Evolutionary conservation across 1,140 invertebrate genomes (phyloP), one percentile per base, ranked within the genome.

Genomic region (Drosophila sproati): DNA sequence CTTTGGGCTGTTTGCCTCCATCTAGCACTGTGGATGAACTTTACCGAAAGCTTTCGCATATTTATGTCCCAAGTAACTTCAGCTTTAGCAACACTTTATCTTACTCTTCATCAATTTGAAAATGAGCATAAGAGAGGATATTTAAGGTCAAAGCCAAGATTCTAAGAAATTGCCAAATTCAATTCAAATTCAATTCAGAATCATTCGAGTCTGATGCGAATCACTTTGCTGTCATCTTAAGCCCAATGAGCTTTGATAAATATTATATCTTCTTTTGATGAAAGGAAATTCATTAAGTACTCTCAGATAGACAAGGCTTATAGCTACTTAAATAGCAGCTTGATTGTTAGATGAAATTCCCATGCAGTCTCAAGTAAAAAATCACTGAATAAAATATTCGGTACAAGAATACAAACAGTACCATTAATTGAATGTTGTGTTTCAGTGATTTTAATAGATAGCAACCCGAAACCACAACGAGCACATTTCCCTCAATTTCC

Each of bases 401-500:
- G 43, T 10, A n/a, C 28, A 54, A 2, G 12, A 12, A 35, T 47
- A 29, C 5, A 41, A 39, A 41, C 3, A 41, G 2, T 20, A 20
- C 20, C 34, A 12, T 35, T n/a, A 48, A 55, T 55, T 54, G 7
- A 54, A 63, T 52, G 34, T 47, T 57, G 8, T 41, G 10, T 67
- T 34, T 51, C 37, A 66, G 54, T 59, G 70, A 48, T 73, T 37
- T 31, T 10, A 39, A 10, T 39, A 43, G 43, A 35, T 43, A 39
- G 29, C 29, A 28, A 48, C 12, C 57, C 12, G 45, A 57, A 63
- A 41, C 70, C 56, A 3, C 47, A 73, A 59, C 47, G 34, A 29
- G 8, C 59, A 74, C 71, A 74, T 77, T 69, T 77, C 59, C 76
- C 72, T 43, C 31, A 64, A 75, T 78, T 78, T 78, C 64, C 75